Percentiles rank a stretch among this genome's conserved stretches.
Conservation (phyloP, 2,797 vertebrate species). For the Crenichthys baileyi region DNA sequence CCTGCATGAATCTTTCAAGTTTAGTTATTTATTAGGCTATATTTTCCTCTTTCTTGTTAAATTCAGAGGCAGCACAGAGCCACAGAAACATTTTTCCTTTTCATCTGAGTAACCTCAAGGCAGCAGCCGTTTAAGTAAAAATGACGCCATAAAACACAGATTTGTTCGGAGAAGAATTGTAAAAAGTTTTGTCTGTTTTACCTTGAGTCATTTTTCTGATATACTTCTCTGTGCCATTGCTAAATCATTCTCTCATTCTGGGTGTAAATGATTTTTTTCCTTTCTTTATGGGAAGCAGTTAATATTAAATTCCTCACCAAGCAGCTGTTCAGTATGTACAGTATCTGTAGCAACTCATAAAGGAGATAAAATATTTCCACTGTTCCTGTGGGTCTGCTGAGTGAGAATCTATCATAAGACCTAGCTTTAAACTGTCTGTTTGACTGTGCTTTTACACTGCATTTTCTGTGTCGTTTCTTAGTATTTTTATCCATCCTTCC, state of each 20-base stretch:
- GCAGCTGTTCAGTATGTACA: constrained; percentile 8
- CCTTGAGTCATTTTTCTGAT: constrained; percentile 3
- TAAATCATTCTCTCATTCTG: not conserved
- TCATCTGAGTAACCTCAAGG: not conserved
- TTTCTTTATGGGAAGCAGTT: constrained; percentile 6
- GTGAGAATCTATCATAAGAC: constrained; percentile 4
- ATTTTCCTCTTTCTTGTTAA: constrained; percentile 1
- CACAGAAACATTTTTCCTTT: not conserved
- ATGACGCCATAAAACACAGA: constrained; percentile 1
- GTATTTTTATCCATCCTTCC: not conserved
- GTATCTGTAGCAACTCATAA: not conserved
- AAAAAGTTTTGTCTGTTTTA: constrained; percentile 11
- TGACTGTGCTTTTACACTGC: not conserved
- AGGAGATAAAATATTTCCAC: not conserved
- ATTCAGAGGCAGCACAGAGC: not conserved
- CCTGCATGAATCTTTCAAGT: not conserved
- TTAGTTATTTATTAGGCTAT: not conserved
- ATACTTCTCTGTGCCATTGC: not conserved
- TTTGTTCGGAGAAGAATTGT: not conserved
- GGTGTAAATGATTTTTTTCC: not conserved
- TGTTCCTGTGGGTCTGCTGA: not conserved
- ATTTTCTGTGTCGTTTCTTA: not conserved
- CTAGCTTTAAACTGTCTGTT: not conserved
- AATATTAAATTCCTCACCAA: constrained; percentile 10
- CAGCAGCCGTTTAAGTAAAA: not conserved